Conservation (phyloP, 2,797 vertebrate species). For the Holocentrus rufus region DNA sequence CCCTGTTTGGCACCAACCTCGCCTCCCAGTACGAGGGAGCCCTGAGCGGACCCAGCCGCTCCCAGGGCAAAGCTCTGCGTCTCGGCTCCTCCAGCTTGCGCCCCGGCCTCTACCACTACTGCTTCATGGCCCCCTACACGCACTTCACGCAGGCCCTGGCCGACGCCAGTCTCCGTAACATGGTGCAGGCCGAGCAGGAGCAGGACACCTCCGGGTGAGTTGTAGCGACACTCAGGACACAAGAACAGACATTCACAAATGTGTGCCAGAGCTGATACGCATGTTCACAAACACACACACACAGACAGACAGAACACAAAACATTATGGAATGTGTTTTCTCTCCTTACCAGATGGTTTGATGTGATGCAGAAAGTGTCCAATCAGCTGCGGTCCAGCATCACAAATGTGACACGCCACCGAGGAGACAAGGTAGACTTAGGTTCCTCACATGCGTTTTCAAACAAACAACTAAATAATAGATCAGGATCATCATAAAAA, state of each 20-base stretch:
- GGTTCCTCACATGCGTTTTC: not conserved
- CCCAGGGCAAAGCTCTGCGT: constrained; percentile 93
- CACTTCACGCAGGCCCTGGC: constrained; percentile 99
- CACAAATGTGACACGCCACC: constrained; percentile 88
- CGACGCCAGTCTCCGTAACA: constrained; percentile 95
- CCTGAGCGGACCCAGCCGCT: constrained; percentile 88
- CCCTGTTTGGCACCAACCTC: constrained; percentile 96
- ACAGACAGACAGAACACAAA: not conserved
- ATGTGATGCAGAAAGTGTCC: constrained; percentile 96
- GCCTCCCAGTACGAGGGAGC: constrained; percentile 93
- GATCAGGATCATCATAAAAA: not conserved
- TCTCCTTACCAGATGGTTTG: constrained; percentile 89
- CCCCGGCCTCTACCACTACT: constrained; percentile 97
- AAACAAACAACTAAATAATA: not conserved
- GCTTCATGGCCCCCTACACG: constrained; percentile 99
- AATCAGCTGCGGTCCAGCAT: constrained; percentile 91
- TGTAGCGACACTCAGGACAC: not conserved
- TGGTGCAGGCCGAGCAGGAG: constrained; percentile 96
- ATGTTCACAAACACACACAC: constrained; percentile 1
- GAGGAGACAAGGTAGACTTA: constrained; percentile 91
- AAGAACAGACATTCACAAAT: not conserved
- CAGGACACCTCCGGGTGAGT: constrained; percentile 92
- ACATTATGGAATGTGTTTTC: not conserved
- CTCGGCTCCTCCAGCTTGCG: constrained; percentile 92
- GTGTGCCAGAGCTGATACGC: not conserved